Conservation (phyloP, 2,113 vertebrate species). For the Rhinopomastus cyanomelas region DNA sequence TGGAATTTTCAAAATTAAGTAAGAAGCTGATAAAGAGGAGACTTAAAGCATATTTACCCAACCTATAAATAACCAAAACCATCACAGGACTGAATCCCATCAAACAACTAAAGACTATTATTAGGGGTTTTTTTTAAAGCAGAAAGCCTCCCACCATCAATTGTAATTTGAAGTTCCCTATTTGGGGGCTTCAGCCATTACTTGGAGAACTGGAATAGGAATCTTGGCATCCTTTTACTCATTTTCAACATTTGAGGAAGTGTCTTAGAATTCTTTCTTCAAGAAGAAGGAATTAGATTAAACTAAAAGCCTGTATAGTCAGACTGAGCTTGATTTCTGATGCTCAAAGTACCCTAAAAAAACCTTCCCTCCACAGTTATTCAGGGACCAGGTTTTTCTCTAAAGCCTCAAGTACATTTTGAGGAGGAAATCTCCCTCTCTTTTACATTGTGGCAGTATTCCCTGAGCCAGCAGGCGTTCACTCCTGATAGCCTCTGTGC, state of each 20-base stretch:
- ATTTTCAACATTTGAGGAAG: not conserved
- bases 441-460: constrained; percentile 29
- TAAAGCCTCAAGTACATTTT: not conserved
- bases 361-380: not conserved
- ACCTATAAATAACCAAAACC: not conserved
- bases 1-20: not conserved
- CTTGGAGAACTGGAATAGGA: not conserved
- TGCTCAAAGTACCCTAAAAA: not conserved
- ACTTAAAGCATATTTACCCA: not conserved
- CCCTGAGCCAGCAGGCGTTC: constrained; percentile 25
- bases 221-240: not conserved
- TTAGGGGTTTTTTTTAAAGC: not conserved
- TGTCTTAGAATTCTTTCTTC: too few relatives aligned
- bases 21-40: not conserved
- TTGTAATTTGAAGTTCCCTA: not conserved
- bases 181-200: not conserved
- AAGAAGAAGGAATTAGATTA: not conserved
- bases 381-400: not conserved
- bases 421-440: constrained; percentile 38
- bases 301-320: not conserved
- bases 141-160: not conserved
- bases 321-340: not conserved
- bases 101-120: not conserved
- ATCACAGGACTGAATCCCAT: not conserved
- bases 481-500: constrained; percentile 45